Base-by-base conservation (phyloP, 2,888 invertebrate genomes). In the Cosmopolites sordidus region DNA sequence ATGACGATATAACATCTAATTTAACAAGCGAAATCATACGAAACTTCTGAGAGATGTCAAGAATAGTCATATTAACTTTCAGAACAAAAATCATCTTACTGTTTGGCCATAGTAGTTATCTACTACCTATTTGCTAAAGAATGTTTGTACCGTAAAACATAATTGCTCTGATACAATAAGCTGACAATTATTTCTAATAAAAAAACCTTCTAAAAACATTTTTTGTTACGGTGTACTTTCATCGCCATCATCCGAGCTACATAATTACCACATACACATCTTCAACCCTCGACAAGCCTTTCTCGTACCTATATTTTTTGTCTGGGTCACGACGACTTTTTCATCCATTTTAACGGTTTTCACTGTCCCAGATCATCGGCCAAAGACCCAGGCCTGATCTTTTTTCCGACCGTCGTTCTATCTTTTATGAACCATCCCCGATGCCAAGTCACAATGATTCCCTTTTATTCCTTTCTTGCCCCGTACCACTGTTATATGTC, bases 371-470 rank as follows among this genome's bases (percentile, higher is more conserved):
- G 38, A 50, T 44, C 45, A 51, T 51, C 51, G 44, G 33, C 37
- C 33, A 37, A 43, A 38, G 43, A 38, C 43, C 43, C 43, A 22
- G 38, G 30, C 48, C 43, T 30, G 42, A 18, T 15, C 37, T 15
- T 37, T 37, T 43, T 41, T 43, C 42, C 29, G 16, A 48, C 15
- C 48, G 17, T 9, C 48, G 27, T 14, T 43, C 42, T 42, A 42
- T 42, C 49, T 43, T 43, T 49, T 43, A 43, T 49, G 16, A 42
- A 29, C 27, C 43, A 49, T 49, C 49, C 49, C 49, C 49, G 30
- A 49, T 41, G 38, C 43, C 38, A 49, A 49, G 49, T 49, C 49
- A 49, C 49, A 49, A 49, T 39, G 22, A 37, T 43, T 49, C 49
- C 49, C 43, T 49, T 49, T 49, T 43, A 38, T 43, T 18, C 17